Evolutionary conservation across 2,113 vertebrate species (phyloP).

Genomic region (Lampris incognitus): DNA sequence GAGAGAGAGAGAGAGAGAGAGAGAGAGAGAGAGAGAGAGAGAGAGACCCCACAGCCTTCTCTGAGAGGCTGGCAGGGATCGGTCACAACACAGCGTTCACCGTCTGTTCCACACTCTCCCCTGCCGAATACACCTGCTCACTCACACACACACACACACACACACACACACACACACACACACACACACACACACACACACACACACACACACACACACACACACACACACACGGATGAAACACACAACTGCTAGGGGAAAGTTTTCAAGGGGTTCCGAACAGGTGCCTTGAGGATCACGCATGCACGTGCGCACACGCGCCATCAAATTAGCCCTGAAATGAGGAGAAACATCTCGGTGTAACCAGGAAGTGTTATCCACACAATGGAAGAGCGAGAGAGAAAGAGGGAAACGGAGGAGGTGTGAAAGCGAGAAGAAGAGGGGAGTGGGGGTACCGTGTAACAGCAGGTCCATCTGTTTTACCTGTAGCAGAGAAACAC

Average conservation of each 20-base stretch:
- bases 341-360: not conserved
- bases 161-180: not conserved
- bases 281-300: too few species aligned
- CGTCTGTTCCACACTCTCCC: slow-evolving; percentile 48
- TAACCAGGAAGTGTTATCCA: not conserved
- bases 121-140: slow-evolving; percentile 56
- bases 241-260: too few species aligned
- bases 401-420: not conserved
- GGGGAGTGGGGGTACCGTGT: not conserved
- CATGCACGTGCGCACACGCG: too few species aligned
- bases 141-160: slow-evolving; percentile 3
- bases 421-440: not conserved
- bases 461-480: slow-evolving; percentile 50
- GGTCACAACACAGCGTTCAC: slow-evolving; percentile 34
- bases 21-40: too few species aligned
- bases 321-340: slow-evolving; percentile 13
- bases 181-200: not conserved
- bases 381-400: slow-evolving; percentile 12
- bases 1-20: not conserved
- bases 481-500: slow-evolving; percentile 51
- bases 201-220: not conserved
- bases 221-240: not conserved
- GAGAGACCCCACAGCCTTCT: slow-evolving; percentile 9
- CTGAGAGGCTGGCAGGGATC: slow-evolving; percentile 27
- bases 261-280: too few species aligned